phyloP scores from a whole-genome alignment of 1,140 invertebrate genomes.

The Melanaphis sacchari region DNA sequence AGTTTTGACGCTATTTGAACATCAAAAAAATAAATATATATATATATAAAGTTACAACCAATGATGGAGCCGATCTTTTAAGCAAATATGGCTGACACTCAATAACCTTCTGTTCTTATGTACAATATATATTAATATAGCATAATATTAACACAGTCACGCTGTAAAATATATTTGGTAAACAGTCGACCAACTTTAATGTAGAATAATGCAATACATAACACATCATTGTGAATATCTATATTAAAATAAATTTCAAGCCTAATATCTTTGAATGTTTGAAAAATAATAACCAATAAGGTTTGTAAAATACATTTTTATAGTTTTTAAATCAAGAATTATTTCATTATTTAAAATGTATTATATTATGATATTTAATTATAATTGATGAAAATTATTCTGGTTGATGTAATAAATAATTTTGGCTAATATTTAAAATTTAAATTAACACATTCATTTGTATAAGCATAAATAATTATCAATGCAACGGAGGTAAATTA shows the following conservation, averaged over 20 bases:
- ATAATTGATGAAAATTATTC: no score
- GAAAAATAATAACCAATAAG: not conserved
- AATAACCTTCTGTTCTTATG: not conserved
- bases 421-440: not conserved
- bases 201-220: not conserved
- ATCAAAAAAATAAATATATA: not conserved
- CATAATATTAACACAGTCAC: not conserved
- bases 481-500: not conserved
- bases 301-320: not conserved
- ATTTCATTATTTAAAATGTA: no score
- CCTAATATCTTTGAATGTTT: not conserved
- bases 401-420: no score
- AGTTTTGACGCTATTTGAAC: not conserved
- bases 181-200: not conserved
- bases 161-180: constrained; percentile 14
- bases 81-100: not conserved
- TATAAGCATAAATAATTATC: not conserved
- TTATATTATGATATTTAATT: no score
- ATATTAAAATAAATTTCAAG: not conserved
- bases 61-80: not conserved
- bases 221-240: not conserved
- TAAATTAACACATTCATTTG: not conserved
- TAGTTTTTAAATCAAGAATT: not conserved
- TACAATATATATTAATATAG: not conserved
- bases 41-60: not conserved